Conservation (phyloP, 2,797 vertebrate genomes). For the Urosaurus nigricauda region DNA sequence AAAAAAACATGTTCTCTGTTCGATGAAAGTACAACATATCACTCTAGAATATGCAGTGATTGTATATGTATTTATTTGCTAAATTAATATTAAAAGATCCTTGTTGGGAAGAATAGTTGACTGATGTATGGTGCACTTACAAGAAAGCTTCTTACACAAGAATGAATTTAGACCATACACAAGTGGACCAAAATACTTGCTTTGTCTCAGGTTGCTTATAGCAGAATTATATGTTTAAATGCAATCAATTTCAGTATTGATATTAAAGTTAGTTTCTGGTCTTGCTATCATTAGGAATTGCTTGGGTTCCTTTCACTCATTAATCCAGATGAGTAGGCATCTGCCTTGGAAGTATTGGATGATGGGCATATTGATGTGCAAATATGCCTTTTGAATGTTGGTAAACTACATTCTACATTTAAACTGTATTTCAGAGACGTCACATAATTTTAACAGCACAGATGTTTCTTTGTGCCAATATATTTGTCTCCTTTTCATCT, state of each 20-base stretch:
- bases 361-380: not conserved
- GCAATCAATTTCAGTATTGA: not conserved
- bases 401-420: not conserved
- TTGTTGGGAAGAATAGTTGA: not conserved
- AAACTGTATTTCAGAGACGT: not conserved
- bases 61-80: constrained; percentile 12
- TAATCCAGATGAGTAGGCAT: not conserved
- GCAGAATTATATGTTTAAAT: not conserved
- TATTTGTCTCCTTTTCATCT: too few species aligned
- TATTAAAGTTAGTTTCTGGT: not conserved
- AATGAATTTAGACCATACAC: not conserved
- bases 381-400: not conserved
- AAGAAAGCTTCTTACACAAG: not conserved
- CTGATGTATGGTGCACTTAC: not conserved
- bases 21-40: not conserved
- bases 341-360: not conserved
- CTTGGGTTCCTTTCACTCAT: not conserved
- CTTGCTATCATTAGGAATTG: not conserved
- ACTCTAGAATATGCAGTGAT: not conserved
- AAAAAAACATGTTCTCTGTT: constrained; percentile 32
- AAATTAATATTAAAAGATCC: constrained; percentile 11
- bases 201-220: not conserved
- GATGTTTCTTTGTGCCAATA: not conserved
- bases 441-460: not conserved
- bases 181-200: not conserved